phyloP scores from a whole-genome alignment of 2,797 vertebrate genomes.

The Bryconaethiops microstoma region DNA sequence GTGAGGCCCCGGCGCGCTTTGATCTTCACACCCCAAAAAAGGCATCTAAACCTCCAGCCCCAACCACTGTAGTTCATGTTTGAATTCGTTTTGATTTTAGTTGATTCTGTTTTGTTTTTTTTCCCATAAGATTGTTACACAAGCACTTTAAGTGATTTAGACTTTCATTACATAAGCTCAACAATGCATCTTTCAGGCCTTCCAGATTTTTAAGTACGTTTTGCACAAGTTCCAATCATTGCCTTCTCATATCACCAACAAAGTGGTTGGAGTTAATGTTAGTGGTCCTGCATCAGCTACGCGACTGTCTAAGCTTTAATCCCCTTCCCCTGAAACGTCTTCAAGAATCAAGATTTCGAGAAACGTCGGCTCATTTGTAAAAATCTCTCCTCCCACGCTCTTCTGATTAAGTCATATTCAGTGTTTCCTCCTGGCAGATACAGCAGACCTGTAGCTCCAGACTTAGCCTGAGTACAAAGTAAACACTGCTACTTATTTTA shows the following conservation, averaged over 20 bases:
- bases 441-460: constrained; percentile 1
- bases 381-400: not conserved
- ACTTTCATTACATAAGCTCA: constrained; percentile 56
- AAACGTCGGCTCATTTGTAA: not conserved
- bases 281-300: not conserved
- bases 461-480: not conserved
- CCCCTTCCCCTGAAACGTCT: not conserved
- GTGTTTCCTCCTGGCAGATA: constrained; percentile 31
- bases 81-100: constrained; percentile 40
- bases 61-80: not conserved
- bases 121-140: constrained; percentile 69
- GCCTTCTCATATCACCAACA: not conserved
- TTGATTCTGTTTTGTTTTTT: constrained; percentile 22
- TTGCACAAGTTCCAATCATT: constrained; percentile 65
- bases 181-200: constrained; percentile 44
- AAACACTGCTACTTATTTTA: constrained; percentile 15
- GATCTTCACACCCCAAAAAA: constrained; percentile 48
- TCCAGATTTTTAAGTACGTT: constrained; percentile 61
- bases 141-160: constrained; percentile 78
- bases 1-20: constrained; percentile 38
- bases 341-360: no score
- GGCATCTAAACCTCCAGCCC: not conserved
- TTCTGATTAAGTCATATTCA: not conserved
- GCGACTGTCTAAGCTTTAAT: not conserved
- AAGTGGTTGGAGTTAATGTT: not conserved